Conservation (phyloP, 1,140 invertebrate species). For the Grapholita molesta region DNA sequence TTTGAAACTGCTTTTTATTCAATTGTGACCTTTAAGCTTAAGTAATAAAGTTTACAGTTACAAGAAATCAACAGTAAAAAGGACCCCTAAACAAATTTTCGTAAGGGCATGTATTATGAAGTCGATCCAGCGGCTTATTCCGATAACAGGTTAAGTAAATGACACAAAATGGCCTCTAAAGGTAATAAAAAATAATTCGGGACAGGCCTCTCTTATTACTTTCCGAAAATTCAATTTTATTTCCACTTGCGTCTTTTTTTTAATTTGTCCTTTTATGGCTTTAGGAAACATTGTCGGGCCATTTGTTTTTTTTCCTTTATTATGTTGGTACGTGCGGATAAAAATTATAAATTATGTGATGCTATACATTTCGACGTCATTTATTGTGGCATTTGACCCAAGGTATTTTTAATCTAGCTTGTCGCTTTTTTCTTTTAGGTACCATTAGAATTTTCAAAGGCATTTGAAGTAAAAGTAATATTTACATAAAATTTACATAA, state of each 20-base stretch:
- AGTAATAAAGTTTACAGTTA: not conserved
- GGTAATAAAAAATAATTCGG: conserved; percentile 59
- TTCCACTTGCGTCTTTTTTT: conserved; percentile 43
- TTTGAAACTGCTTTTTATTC: conserved; percentile 16
- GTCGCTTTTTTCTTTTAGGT: no score
- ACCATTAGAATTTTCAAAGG: no score
- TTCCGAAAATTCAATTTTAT: conserved; percentile 62
- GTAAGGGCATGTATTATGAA: conserved; percentile 26
- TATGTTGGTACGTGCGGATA: conserved; percentile 6
- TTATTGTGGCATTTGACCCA: not conserved
- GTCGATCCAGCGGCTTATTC: conserved; percentile 41
- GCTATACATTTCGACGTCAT: not conserved
- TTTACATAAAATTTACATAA: no score
- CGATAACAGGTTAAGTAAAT: conserved; percentile 69
- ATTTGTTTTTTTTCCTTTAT: conserved; percentile 33
- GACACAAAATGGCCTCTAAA: conserved; percentile 58
- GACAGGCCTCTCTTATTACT: conserved; percentile 51
- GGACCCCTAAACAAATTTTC: conserved; percentile 10
- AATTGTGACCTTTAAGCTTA: conserved; percentile 22
- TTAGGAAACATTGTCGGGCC: conserved; percentile 37
- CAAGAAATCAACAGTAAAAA: not conserved
- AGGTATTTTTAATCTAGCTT: not conserved
- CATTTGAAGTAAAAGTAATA: no score
- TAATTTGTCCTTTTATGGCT: conserved; percentile 35
- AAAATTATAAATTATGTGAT: conserved; percentile 1